phyloP scores from a whole-genome alignment of 2,888 invertebrate genomes.

The Pterostichus madidus region DNA sequence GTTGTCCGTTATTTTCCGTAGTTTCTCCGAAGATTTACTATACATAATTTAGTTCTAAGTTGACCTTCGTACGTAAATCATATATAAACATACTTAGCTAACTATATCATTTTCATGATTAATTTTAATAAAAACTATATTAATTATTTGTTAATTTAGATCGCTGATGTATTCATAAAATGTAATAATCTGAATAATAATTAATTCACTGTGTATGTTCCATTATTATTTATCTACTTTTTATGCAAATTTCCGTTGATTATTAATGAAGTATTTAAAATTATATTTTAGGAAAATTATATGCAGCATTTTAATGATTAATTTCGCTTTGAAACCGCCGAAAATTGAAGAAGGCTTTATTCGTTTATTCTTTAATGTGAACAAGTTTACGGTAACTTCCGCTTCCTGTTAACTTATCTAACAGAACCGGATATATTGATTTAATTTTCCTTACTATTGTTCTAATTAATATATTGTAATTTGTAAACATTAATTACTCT shows the following conservation, averaged over 20 bases:
- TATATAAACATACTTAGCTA: neutral
- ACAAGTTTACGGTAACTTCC: constrained; percentile 43
- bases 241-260: constrained; percentile 30
- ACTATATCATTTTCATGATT: constrained; percentile 4
- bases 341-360: constrained; percentile 32
- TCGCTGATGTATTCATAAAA: constrained; percentile 20
- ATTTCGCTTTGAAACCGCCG: constrained; percentile 14
- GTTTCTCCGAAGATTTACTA: constrained; percentile 15
- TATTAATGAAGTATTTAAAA: constrained; percentile 43
- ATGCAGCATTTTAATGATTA: constrained; percentile 36
- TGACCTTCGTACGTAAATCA: neutral
- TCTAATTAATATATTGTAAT: constrained; percentile 39
- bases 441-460: constrained; percentile 25
- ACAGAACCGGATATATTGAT: constrained; percentile 31
- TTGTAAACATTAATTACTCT: constrained; percentile 8
- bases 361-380: constrained; percentile 19
- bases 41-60: neutral
- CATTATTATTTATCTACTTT: constrained; percentile 40
- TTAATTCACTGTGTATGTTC: constrained; percentile 25
- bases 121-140: constrained; percentile 35
- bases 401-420: constrained; percentile 2
- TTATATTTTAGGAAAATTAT: constrained; percentile 29
- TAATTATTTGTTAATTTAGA: constrained; percentile 44
- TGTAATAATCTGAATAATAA: constrained; percentile 28
- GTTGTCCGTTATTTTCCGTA: constrained; percentile 6